Percentiles rank a stretch among this genome's conserved stretches.
phyloP scores from a whole-genome alignment of 1,140 invertebrate genomes.

The Listronotus oregonensis region DNA sequence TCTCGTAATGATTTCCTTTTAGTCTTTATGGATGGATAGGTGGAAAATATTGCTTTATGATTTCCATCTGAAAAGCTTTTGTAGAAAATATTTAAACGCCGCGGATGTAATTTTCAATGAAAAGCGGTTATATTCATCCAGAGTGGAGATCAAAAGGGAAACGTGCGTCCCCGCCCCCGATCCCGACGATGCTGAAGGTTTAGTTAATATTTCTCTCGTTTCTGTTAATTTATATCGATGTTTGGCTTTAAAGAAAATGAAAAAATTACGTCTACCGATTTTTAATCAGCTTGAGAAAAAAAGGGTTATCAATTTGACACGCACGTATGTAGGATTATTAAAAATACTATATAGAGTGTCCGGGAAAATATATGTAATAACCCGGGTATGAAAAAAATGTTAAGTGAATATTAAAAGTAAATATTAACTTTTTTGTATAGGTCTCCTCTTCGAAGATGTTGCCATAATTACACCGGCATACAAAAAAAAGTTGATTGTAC shows the following conservation, averaged over 20 bases:
- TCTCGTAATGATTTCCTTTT: slow-evolving; percentile 40
- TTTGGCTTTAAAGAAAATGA: slow-evolving; percentile 23
- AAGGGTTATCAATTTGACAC: too few species aligned
- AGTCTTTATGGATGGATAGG: slow-evolving; percentile 38
- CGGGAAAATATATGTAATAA: too few species aligned
- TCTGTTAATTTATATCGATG: slow-evolving; percentile 39
- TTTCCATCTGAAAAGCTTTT: slow-evolving; percentile 45
- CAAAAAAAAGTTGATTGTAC: too few species aligned
- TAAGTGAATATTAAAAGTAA: too few species aligned
- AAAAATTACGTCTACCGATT: too few species aligned
- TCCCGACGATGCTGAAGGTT: slow-evolving; percentile 10
- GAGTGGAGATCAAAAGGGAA: slow-evolving; percentile 42
- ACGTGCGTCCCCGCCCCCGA: slow-evolving; percentile 8
- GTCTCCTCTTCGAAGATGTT: too few species aligned
- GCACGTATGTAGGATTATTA: too few species aligned
- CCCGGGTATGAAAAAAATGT: too few species aligned
- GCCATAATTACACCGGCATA: too few species aligned
- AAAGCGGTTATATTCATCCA: slow-evolving; percentile 40
- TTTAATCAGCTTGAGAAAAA: too few species aligned
- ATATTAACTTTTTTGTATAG: too few species aligned
- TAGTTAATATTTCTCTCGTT: slow-evolving; percentile 31
- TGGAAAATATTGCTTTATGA: slow-evolving; percentile 42
- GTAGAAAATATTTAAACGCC: slow-evolving; percentile 44
- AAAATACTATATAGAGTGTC: too few species aligned
- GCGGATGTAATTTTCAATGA: slow-evolving; percentile 43